A percentile compares a stretch with the other conserved stretches of the same genome.
Evolutionary conservation across 2,888 invertebrate species (phyloP).

Genomic region (Leptopterna dolabrata): DNA sequence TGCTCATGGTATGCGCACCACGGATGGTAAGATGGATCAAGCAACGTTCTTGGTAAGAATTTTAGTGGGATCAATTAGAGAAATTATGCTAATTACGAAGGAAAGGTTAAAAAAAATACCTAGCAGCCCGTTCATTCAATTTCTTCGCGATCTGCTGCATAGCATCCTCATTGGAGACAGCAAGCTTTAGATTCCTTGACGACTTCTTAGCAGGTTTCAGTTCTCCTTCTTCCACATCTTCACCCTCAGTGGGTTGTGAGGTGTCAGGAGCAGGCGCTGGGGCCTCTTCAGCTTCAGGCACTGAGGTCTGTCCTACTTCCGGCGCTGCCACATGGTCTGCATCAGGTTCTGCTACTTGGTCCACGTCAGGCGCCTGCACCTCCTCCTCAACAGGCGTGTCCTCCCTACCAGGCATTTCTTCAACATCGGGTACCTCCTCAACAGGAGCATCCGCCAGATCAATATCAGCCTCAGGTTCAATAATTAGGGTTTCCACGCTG

Average conservation of each 20-base stretch:
- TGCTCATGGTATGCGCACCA: no score
- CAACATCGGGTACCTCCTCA: neutral
- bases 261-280: neutral
- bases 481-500: neutral
- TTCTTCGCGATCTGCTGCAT: constrained; percentile 55
- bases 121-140: constrained; percentile 56
- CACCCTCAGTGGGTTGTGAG: neutral
- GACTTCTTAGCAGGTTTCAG: constrained; percentile 12
- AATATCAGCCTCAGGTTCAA: neutral
- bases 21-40: no score
- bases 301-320: neutral
- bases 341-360: neutral
- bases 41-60: no score
- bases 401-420: neutral
- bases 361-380: neutral
- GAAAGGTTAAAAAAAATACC: neutral
- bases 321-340: neutral
- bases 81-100: no score
- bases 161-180: constrained; percentile 44
- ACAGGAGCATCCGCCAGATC: constrained; percentile 11
- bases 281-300: neutral
- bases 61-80: no score
- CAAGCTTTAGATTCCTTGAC: neutral
- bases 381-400: neutral
- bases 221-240: constrained; percentile 52